Base-by-base conservation (phyloP, 2,113 vertebrate genomes). In the Poecilia latipinna region DNA sequence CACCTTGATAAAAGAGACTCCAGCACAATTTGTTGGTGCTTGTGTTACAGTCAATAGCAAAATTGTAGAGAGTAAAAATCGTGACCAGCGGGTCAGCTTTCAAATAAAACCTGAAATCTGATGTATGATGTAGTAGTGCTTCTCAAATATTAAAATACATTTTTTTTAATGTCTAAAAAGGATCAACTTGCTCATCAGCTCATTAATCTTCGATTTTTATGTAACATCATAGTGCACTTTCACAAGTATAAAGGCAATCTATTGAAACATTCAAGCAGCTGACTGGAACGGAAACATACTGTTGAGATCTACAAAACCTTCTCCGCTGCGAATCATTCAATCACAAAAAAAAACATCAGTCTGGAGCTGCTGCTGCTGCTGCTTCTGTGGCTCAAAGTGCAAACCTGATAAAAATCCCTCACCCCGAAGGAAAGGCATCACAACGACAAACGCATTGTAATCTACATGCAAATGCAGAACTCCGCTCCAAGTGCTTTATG, bases 181-280 rank as follows among this genome's bases (percentile, higher is more conserved):
- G 2, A 51, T 22, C 15, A 1, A 63, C 11, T 5, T 61, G 15
- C 1, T 63, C 12, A 72, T 8, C 4, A 12, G 4, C 71, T 81
- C 13, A 32, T 24, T 15, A 28, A 29, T 33, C 22, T 35, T 13
- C 29, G 2, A 35, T 66, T 67, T 5, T 28, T 54, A 62, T 28
- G 13, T 6, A 74, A 61, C 68, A 39, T 17, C 22, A 3, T 6
- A 73, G 60, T 79, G 77, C 57, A 31, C 12, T 24, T 68, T 39
- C 54, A 65, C 42, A 51, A 48, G 3, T 28, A 65, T 17, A 44
- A 29, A 39, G 0, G 54, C 11, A 71, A 54, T 61, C 1, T 33
- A 8, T 57, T 17, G 8, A 44, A 70, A 28, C 4, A 32, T 31
- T 17, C 28, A 65, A 17, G 2, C 68, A 61, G 35, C 35, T 12